Percentiles rank a stretch among this genome's conserved stretches.
Conservation (phyloP, 2,797 vertebrate genomes). For the Alauda arvensis region DNA sequence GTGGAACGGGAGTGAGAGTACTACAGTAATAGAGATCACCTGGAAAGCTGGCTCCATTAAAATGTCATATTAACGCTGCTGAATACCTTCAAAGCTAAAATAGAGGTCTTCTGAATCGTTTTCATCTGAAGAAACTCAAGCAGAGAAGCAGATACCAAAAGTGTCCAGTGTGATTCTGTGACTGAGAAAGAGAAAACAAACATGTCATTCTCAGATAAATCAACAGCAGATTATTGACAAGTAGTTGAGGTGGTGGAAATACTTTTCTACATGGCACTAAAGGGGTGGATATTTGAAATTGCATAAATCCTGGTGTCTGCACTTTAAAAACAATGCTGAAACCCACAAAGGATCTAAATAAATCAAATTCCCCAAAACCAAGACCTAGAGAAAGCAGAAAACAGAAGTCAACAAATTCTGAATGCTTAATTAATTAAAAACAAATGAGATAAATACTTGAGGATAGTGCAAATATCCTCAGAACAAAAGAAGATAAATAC, state of each 20-base stretch:
- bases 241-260: not conserved
- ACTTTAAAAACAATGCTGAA: not conserved
- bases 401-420: not conserved
- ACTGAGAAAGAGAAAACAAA: not conserved
- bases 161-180: not conserved
- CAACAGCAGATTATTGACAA: not conserved
- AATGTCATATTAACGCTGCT: not conserved
- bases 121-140: not conserved
- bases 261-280: not conserved
- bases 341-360: not conserved
- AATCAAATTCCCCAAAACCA: not conserved
- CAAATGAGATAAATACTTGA: not conserved
- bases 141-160: not conserved
- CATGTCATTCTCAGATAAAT: not conserved
- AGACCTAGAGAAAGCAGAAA: not conserved
- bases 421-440: not conserved
- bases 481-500: not conserved
- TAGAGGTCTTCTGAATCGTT: not conserved
- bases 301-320: not conserved
- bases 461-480: not conserved
- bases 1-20: not conserved
- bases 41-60: not conserved
- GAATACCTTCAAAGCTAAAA: not conserved
- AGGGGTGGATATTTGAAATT: not conserved
- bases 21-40: not conserved